Evolutionary conservation across 2,113 vertebrate species (phyloP).

Genomic region (Psilopsiagon aurifrons): DNA sequence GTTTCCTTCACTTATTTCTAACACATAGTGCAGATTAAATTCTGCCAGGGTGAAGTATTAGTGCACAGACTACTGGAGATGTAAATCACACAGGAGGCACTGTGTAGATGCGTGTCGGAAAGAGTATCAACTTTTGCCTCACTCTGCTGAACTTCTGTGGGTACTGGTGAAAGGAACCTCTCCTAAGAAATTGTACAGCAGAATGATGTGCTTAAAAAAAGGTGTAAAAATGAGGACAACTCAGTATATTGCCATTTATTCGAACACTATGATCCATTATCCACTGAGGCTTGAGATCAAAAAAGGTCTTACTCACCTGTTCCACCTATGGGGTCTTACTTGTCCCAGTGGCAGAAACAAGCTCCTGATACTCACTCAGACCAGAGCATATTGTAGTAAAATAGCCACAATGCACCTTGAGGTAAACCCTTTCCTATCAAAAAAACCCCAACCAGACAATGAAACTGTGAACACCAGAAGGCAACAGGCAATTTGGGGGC

Average conservation of each 20-base stretch:
- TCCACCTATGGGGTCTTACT: not conserved
- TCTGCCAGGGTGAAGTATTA: not conserved
- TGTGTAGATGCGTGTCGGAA: not conserved
- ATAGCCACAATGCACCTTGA: not conserved
- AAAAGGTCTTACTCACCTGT: not conserved
- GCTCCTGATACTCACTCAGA: not conserved
- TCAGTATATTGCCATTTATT: not conserved
- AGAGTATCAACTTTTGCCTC: slow-evolving; percentile 6
- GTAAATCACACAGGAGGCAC: slow-evolving; percentile 5
- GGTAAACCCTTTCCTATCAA: not conserved
- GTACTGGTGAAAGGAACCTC: not conserved
- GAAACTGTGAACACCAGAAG: not conserved
- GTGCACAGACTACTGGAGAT: not conserved
- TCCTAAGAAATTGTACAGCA: not conserved
- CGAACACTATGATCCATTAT: not conserved
- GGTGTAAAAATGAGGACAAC: not conserved
- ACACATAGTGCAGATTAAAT: not conserved
- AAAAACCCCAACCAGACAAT: not conserved
- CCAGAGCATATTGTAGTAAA: not conserved
- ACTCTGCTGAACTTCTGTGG: not conserved
- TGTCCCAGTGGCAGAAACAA: not conserved
- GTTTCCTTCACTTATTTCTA: not conserved
- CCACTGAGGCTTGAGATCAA: not conserved
- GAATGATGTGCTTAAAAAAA: not conserved
- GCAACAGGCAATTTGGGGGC: not conserved